A percentile compares a stretch with the other conserved stretches of the same genome.
These are phyloP conservation scores for Ganaspis sp. DNA, from an alignment of 1,140 invertebrate species.

Conservation along the genomic window DNA sequence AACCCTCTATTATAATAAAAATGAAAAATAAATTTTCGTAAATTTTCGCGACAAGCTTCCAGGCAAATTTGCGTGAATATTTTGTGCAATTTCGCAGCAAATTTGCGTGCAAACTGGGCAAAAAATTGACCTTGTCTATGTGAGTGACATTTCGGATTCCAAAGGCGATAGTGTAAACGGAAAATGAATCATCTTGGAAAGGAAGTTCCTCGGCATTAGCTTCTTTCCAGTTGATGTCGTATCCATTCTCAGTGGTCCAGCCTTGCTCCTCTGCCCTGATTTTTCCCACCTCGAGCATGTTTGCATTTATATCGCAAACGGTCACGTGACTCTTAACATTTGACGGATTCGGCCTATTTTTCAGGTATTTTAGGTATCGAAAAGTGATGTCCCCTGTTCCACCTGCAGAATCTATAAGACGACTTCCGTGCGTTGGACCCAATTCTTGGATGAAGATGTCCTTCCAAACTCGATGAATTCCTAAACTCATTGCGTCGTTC, in stretches of 20 bases:
- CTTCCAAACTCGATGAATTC: slow-evolving; percentile 98
- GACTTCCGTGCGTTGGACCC: slow-evolving; percentile 85
- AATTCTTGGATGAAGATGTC: slow-evolving; percentile 92
- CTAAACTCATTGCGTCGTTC: slow-evolving; percentile 98
- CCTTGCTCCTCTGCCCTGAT: slow-evolving; percentile 81
- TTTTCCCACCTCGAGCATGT: slow-evolving; percentile 96
- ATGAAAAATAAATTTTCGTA: too few species aligned
- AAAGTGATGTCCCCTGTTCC: slow-evolving; percentile 97
- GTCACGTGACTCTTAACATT: slow-evolving; percentile 83
- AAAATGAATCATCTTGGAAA: slow-evolving; percentile 87
- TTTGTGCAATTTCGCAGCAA: too few species aligned
- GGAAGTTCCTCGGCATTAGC: slow-evolving; percentile 94
- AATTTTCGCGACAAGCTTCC: too few species aligned
- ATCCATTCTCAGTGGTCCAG: slow-evolving; percentile 68
- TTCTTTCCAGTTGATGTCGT: slow-evolving; percentile 86
- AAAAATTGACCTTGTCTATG: slow-evolving; percentile 88
- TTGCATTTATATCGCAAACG: slow-evolving; percentile 95
- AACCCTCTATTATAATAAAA: too few species aligned
- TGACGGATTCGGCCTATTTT: slow-evolving; percentile 73
- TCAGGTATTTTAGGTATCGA: slow-evolving; percentile 87
- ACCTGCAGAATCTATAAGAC: slow-evolving; percentile 95
- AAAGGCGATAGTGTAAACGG: slow-evolving; percentile 98
- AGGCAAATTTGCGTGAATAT: not conserved
- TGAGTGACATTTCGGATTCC: slow-evolving; percentile 98
- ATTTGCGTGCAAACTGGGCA: too few species aligned